A percentile compares a stretch with the other conserved stretches of the same genome.
These are phyloP conservation scores for Trigoniulus corallinus DNA, from an alignment of 1,140 invertebrate species.

Conservation along the genomic window DNA sequence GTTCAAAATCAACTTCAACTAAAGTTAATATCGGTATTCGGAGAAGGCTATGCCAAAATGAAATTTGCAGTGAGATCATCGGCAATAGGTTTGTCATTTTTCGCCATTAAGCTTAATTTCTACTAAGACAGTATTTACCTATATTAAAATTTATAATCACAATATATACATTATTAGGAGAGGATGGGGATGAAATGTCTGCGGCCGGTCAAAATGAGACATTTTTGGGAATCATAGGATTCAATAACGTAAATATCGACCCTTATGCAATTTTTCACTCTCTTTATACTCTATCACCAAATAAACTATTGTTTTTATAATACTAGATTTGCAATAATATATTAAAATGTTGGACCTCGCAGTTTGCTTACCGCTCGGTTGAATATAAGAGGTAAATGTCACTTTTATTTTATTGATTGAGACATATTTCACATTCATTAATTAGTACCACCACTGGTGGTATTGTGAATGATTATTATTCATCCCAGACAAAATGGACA, in stretches of 20 bases:
- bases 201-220: constrained; percentile 73
- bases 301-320: no score
- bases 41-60: neutral
- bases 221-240: constrained; percentile 40
- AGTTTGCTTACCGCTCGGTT: constrained; percentile 53
- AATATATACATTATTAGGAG: no score
- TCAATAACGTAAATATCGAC: constrained; percentile 15
- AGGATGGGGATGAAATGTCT: constrained; percentile 57
- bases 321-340: constrained; percentile 37
- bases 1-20: no score
- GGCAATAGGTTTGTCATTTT: constrained; percentile 42
- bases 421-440: neutral
- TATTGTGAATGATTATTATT: neutral
- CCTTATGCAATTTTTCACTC: neutral
- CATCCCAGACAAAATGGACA: constrained; percentile 40
- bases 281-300: neutral
- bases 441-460: neutral
- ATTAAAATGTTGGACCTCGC: constrained; percentile 58
- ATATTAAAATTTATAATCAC: neutral
- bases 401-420: neutral
- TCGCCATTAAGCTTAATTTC: no score
- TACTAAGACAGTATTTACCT: neutral
- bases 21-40: neutral
- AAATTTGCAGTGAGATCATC: constrained; percentile 38
- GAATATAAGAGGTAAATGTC: constrained; percentile 42